phyloP scores from a whole-genome alignment of 2,888 invertebrate species.

The Choristoneura rosaceana region DNA sequence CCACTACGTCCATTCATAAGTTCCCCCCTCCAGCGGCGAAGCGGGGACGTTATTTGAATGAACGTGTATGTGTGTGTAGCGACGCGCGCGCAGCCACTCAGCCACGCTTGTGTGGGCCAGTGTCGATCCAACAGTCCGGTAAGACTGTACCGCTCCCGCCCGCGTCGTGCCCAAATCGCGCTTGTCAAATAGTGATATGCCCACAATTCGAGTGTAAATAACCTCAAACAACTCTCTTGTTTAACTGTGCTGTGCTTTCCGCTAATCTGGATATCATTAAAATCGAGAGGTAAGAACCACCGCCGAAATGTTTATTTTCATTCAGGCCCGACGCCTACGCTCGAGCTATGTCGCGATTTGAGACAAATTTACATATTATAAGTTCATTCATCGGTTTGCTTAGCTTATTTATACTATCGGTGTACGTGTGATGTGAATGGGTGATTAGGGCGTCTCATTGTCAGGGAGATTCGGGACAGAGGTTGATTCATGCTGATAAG shows the following conservation, averaged over 20 bases:
- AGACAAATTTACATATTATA: slow-evolving; percentile 84
- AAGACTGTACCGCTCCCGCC: slow-evolving; percentile 52
- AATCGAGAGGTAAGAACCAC: slow-evolving; percentile 77
- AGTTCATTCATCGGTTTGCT: slow-evolving; percentile 80
- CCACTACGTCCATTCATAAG: slow-evolving; percentile 85
- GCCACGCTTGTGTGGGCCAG: slow-evolving; percentile 60
- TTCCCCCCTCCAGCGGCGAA: slow-evolving; percentile 65
- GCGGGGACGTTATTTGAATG: slow-evolving; percentile 68
- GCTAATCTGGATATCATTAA: slow-evolving; percentile 83
- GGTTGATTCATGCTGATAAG: slow-evolving; percentile 63
- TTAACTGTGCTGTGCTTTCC: slow-evolving; percentile 69
- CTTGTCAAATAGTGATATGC: slow-evolving; percentile 69
- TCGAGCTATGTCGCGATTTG: slow-evolving; percentile 80
- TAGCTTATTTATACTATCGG: slow-evolving; percentile 79
- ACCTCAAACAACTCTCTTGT: slow-evolving; percentile 60
- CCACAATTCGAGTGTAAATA: slow-evolving; percentile 68
- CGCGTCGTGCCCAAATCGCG: slow-evolving; percentile 58
- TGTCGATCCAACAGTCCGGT: slow-evolving; percentile 69
- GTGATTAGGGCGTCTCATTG: slow-evolving; percentile 69
- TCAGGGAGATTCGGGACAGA: slow-evolving; percentile 54
- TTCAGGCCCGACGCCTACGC: slow-evolving; percentile 81
- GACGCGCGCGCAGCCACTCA: slow-evolving; percentile 68
- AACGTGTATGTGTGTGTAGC: slow-evolving; percentile 68
- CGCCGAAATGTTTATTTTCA: slow-evolving; percentile 77
- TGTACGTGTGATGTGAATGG: slow-evolving; percentile 77